These are phyloP conservation scores for Elgaria multicarinata DNA, from an alignment of 2,113 vertebrate genomes.

Conservation along the genomic window DNA sequence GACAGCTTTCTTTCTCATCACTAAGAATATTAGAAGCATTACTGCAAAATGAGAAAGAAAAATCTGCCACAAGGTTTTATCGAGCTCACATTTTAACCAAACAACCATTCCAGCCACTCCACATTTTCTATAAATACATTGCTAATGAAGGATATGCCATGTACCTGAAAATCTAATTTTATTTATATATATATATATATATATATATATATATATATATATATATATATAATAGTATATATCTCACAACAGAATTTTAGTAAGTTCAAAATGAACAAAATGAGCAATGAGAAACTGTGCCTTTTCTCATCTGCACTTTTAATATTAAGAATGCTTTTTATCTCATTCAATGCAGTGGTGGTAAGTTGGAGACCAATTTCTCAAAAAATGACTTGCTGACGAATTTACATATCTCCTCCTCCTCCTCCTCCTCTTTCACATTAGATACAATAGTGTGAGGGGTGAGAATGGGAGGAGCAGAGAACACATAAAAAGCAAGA, in stretches of 20 bases:
- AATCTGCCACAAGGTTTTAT: not conserved
- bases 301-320: not conserved
- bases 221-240: too few relatives aligned
- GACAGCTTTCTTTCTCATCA: not conserved
- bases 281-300: not conserved
- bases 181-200: too few relatives aligned
- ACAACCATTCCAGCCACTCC: not conserved
- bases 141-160: not conserved
- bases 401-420: not conserved
- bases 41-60: not conserved
- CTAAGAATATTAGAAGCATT: slow-evolving; percentile 17
- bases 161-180: too few relatives aligned
- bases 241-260: not conserved
- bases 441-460: not conserved
- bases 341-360: not conserved
- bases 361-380: not conserved
- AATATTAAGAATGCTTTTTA: not conserved
- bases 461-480: not conserved
- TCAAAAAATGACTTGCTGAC: not conserved
- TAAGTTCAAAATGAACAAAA: not conserved
- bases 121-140: not conserved
- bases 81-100: not conserved
- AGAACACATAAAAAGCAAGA: not conserved
- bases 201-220: too few relatives aligned
- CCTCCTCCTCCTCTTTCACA: not conserved